Percentiles rank a stretch among this genome's conserved stretches.
phyloP scores from a whole-genome alignment of 2,888 invertebrate species.

The Ypsolopha scabrella region DNA sequence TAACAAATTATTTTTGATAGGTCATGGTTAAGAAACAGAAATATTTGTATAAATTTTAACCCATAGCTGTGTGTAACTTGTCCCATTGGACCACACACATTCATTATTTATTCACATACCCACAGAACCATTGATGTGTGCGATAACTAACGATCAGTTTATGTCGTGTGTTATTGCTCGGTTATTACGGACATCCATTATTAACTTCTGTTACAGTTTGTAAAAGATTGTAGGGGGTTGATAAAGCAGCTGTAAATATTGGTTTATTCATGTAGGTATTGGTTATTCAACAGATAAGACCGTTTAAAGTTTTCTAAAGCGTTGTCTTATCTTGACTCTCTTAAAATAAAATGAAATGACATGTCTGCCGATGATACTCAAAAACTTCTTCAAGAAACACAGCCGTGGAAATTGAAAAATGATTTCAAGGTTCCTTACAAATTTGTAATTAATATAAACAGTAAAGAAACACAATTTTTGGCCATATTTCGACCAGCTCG shows the following conservation, averaged over 20 bases:
- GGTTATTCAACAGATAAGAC: too few relatives aligned
- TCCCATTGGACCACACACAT: neutral
- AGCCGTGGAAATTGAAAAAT: too few relatives aligned
- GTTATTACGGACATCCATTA: neutral
- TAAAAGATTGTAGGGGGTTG: neutral
- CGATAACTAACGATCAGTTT: constrained; percentile 6
- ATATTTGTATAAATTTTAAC: neutral
- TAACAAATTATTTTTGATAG: too few relatives aligned
- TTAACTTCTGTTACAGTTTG: neutral
- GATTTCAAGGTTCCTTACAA: too few relatives aligned
- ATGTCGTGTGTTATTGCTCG: neutral
- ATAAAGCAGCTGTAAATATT: neutral
- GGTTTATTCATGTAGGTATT: neutral
- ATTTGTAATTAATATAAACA: too few relatives aligned
- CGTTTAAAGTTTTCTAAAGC: neutral
- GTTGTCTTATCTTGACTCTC: neutral
- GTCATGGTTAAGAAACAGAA: too few relatives aligned
- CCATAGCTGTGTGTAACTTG: neutral
- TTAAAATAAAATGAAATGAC: too few relatives aligned
- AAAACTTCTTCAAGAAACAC: too few relatives aligned
- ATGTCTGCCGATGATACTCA: too few relatives aligned
- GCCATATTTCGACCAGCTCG: too few relatives aligned
- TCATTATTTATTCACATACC: neutral
- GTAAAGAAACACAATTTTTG: too few relatives aligned
- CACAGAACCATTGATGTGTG: neutral